Evolutionary conservation across 2,113 vertebrate genomes (phyloP).

Genomic region (Thryonomys swinderianus): DNA sequence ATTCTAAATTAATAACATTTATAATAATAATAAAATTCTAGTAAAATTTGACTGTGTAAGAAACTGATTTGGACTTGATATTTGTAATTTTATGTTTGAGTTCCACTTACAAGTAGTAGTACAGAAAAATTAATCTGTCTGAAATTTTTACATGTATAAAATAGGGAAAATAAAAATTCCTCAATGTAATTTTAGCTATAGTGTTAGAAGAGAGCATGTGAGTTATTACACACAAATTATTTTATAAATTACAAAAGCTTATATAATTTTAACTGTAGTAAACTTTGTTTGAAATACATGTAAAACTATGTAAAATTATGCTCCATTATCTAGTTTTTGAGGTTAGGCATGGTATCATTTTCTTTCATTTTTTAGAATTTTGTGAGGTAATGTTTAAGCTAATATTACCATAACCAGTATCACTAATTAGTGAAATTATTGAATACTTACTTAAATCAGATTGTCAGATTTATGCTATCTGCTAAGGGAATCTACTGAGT

Average conservation of each 20-base stretch:
- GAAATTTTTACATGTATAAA: background rate
- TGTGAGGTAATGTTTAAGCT: background rate
- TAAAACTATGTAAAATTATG: background rate
- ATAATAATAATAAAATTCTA: background rate
- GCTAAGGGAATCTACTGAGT: background rate
- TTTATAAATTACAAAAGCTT: background rate
- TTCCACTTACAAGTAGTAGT: background rate
- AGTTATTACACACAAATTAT: background rate
- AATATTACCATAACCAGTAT: background rate
- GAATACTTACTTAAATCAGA: background rate
- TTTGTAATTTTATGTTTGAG: background rate
- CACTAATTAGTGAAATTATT: background rate
- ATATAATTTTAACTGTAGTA: background rate
- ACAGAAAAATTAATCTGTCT: background rate
- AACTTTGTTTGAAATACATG: background rate
- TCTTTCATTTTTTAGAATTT: background rate
- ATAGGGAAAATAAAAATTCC: background rate
- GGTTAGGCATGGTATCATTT: background rate
- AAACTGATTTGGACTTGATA: background rate
- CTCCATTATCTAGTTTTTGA: background rate
- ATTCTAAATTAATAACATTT: background rate
- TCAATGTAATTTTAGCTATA: background rate
- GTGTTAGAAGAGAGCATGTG: background rate
- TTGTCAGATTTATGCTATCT: background rate
- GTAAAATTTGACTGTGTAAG: background rate